phyloP scores from a whole-genome alignment of 2,888 invertebrate species.

The Hirtodrosophila cameraria region DNA sequence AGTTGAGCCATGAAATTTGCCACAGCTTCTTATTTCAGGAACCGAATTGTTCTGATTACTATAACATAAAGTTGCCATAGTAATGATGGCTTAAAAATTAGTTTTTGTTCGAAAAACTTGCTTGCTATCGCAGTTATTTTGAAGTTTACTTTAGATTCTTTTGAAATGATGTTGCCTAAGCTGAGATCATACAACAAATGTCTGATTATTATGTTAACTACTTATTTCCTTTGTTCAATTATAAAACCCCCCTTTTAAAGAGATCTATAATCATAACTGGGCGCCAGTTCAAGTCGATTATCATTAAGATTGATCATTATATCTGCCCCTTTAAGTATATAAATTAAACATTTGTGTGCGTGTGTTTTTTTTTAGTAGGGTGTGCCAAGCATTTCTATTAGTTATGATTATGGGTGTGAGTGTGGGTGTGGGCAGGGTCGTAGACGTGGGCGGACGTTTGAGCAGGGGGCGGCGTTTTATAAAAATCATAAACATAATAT shows the following conservation, averaged over 20 bases:
- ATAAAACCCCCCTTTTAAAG: neutral
- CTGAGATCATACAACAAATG: too few relatives aligned
- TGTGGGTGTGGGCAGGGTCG: slow-evolving; percentile 24
- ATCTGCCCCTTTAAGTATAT: slow-evolving; percentile 6
- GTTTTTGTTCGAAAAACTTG: too few relatives aligned
- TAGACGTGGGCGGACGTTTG: slow-evolving; percentile 27
- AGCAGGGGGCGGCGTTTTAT: slow-evolving; percentile 27
- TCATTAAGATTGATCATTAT: too few relatives aligned
- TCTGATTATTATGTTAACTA: slow-evolving; percentile 27
- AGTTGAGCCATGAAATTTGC: too few relatives aligned
- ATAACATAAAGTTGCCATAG: too few relatives aligned
- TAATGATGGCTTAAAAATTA: too few relatives aligned
- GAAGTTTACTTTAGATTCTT: too few relatives aligned
- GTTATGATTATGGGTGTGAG: slow-evolving; percentile 16
- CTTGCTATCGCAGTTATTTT: too few relatives aligned
- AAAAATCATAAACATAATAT: slow-evolving; percentile 49
- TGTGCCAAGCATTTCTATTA: slow-evolving; percentile 32
- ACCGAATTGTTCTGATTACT: too few relatives aligned
- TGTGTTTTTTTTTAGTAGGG: slow-evolving; percentile 53
- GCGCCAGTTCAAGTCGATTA: too few relatives aligned
- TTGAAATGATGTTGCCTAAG: too few relatives aligned
- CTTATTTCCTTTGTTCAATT: slow-evolving; percentile 28
- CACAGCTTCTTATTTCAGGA: too few relatives aligned
- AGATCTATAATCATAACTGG: slow-evolving; percentile 13
- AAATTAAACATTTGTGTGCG: slow-evolving; percentile 33